Percentiles rank a stretch among this genome's conserved stretches.
Evolutionary conservation across 2,113 vertebrate genomes (phyloP).

Genomic region (Periophthalmus modestus): DNA sequence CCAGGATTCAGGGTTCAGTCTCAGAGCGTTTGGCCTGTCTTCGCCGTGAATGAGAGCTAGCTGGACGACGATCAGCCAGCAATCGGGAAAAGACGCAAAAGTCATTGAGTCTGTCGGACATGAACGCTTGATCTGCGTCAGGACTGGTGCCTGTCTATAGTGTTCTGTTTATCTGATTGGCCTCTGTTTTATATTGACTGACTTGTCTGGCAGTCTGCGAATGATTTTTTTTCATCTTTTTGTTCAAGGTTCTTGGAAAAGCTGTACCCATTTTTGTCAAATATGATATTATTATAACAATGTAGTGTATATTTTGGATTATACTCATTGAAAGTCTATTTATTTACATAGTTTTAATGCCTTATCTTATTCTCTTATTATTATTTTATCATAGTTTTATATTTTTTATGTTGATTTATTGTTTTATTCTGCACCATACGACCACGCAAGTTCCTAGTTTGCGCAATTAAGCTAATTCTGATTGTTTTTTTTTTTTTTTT

Average conservation of each 20-base stretch:
- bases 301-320: not conserved
- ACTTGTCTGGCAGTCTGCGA: slow-evolving; percentile 44
- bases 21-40: slow-evolving; percentile 41
- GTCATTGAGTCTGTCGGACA: slow-evolving; percentile 54
- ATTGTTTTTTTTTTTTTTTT: too few species aligned
- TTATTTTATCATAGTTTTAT: too few species aligned
- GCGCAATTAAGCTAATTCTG: too few species aligned
- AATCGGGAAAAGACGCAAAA: slow-evolving; percentile 30
- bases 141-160: slow-evolving; percentile 32
- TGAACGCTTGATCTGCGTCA: slow-evolving; percentile 21
- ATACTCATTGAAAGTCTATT: too few species aligned
- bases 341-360: too few species aligned
- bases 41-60: slow-evolving; percentile 25
- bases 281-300: not conserved
- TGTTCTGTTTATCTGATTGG: slow-evolving; percentile 68
- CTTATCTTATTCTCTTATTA: too few species aligned
- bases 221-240: not conserved
- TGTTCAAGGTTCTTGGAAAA: not conserved
- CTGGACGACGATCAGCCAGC: slow-evolving; percentile 50
- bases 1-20: slow-evolving; percentile 61
- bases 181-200: slow-evolving; percentile 35
- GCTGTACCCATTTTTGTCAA: not conserved
- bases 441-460: too few species aligned
- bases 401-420: too few species aligned
- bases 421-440: too few species aligned